A percentile compares a stretch with the other conserved stretches of the same genome.
Conservation (phyloP, 2,113 vertebrate genomes). For the Sclerurus mexicanus region DNA sequence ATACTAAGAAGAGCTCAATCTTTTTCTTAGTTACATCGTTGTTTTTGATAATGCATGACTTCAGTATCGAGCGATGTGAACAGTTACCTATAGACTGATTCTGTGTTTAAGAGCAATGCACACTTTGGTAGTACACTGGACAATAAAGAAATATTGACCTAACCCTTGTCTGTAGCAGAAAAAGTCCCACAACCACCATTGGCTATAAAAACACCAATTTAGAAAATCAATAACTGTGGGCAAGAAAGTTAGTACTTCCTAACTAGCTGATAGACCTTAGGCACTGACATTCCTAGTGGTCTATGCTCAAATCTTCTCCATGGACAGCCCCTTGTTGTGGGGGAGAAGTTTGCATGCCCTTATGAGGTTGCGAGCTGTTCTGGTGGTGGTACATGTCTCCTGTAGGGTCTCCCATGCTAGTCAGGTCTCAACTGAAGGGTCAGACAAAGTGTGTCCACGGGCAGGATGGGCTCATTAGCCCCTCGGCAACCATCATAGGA, state of each 20-base stretch:
- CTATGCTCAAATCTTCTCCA: neutral
- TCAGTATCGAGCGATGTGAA: neutral
- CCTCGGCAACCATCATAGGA: too few relatives aligned
- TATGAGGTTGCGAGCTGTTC: too few relatives aligned
- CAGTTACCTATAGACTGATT: neutral
- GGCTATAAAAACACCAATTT: neutral
- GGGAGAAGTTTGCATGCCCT: too few relatives aligned
- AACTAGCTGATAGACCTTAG: neutral
- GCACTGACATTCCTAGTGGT: neutral
- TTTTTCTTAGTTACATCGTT: neutral
- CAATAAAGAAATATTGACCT: neutral
- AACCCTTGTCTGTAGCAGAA: neutral
- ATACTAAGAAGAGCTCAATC: neutral
- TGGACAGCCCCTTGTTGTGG: too few relatives aligned
- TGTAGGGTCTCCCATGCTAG: too few relatives aligned
- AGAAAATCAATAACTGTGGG: neutral
- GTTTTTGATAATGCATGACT: neutral
- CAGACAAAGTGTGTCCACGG: too few relatives aligned
- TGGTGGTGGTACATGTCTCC: too few relatives aligned
- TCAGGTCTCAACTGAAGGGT: too few relatives aligned
- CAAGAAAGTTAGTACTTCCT: neutral
- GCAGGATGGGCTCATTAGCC: too few relatives aligned
- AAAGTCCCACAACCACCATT: neutral
- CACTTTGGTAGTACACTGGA: neutral
- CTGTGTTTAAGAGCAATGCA: neutral